These are phyloP conservation scores for Temnothorax nylanderi DNA, from an alignment of 1,140 invertebrate genomes.

Conservation along the genomic window DNA sequence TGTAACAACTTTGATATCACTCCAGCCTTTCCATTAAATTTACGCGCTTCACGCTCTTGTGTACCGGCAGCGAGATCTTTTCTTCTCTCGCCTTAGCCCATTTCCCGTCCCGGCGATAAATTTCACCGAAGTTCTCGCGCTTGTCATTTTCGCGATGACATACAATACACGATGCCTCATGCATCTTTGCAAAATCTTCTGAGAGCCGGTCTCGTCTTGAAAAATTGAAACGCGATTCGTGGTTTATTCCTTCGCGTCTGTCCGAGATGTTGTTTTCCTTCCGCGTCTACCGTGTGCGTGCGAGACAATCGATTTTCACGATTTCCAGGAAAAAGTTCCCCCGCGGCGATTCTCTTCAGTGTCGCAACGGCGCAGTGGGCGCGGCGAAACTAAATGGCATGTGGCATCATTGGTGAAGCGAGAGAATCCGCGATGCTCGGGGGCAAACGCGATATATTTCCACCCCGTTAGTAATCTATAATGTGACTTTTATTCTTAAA, in stretches of 20 bases:
- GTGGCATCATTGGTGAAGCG: background rate
- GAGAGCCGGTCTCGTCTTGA: conserved; percentile 26
- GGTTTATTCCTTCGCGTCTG: conserved; percentile 11
- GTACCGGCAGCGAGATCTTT: conserved; percentile 24
- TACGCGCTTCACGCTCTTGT: conserved; percentile 16
- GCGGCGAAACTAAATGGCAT: conserved; percentile 20
- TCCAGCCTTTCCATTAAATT: conserved; percentile 38
- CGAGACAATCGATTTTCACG: conserved; percentile 48
- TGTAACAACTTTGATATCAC: conserved; percentile 28
- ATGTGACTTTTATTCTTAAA: conserved; percentile 16
- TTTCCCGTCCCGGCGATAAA: conserved; percentile 41
- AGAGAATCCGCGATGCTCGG: background rate
- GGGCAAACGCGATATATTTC: background rate
- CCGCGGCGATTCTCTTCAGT: background rate
- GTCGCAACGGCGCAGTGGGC: background rate
- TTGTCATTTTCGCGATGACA: conserved; percentile 53
- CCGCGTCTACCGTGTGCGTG: background rate
- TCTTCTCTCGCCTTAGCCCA: conserved; percentile 27
- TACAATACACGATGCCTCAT: conserved; percentile 40
- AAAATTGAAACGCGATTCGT: conserved; percentile 56
- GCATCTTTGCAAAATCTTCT: conserved; percentile 55
- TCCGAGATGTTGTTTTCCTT: conserved; percentile 46
- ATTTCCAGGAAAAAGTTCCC: background rate
- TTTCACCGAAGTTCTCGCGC: conserved; percentile 49
- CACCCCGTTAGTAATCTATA: background rate